phyloP scores from a whole-genome alignment of 2,113 vertebrate genomes.

The Colossoma macropomum region DNA sequence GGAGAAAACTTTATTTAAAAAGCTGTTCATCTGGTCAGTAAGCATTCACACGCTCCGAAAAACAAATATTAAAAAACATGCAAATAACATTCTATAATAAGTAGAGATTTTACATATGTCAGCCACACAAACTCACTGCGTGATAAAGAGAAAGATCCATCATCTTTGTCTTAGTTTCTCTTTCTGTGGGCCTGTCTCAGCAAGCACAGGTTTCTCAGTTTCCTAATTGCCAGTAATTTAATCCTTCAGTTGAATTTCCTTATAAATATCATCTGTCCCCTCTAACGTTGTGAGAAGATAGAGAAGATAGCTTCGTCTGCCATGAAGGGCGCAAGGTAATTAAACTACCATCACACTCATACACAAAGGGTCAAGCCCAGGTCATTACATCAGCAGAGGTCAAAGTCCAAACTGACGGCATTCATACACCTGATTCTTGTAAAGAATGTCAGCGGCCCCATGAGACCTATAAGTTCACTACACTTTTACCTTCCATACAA shows the following conservation, averaged over 20 bases:
- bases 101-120: too few relatives aligned
- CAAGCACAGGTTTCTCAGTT: background rate
- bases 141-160: too few relatives aligned
- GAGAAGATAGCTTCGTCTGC: too few relatives aligned
- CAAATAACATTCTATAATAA: too few relatives aligned
- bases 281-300: too few relatives aligned
- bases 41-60: too few relatives aligned
- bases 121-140: too few relatives aligned
- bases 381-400: background rate
- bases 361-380: background rate
- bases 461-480: background rate
- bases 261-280: background rate
- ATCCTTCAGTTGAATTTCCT: background rate
- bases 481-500: background rate
- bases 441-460: background rate
- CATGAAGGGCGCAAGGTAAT: background rate
- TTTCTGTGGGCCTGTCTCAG: slow-evolving; percentile 9
- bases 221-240: background rate
- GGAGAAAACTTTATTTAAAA: too few relatives aligned
- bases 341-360: slow-evolving; percentile 2
- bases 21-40: too few relatives aligned
- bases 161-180: slow-evolving; percentile 14
- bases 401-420: background rate
- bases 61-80: too few relatives aligned
- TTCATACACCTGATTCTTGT: background rate